These are phyloP conservation scores for Myiotriccus ornatus DNA, from an alignment of 2,797 vertebrate genomes.

Conservation along the genomic window DNA sequence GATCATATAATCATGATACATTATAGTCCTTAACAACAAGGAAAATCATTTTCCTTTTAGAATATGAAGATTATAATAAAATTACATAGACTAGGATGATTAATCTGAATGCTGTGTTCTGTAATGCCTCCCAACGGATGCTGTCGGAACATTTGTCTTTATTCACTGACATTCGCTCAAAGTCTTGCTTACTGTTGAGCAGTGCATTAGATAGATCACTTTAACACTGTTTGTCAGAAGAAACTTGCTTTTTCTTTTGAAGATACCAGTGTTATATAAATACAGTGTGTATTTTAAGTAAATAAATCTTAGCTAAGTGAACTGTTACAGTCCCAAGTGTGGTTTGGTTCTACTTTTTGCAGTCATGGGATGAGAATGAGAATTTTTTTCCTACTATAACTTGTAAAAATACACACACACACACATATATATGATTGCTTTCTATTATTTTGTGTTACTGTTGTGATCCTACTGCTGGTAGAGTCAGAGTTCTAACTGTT, in stretches of 20 bases:
- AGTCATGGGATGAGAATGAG: neutral
- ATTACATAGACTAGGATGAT: neutral
- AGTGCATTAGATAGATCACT: neutral
- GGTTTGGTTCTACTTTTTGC: neutral
- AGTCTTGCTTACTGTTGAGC: neutral
- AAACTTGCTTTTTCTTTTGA: neutral
- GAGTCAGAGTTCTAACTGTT: neutral
- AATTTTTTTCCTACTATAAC: neutral
- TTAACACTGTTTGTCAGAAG: neutral
- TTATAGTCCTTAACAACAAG: neutral
- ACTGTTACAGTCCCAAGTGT: neutral
- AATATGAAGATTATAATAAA: neutral
- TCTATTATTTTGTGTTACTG: fast-evolving
- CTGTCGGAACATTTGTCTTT: neutral
- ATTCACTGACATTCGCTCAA: neutral
- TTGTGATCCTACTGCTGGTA: neutral
- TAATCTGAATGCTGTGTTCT: neutral
- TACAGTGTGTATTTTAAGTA: neutral
- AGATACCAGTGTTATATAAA: neutral
- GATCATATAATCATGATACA: neutral
- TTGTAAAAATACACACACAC: neutral
- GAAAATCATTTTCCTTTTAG: neutral
- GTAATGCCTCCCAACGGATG: neutral
- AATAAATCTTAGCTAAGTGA: neutral
- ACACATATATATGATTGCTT: neutral